A percentile compares a stretch with the other conserved stretches of the same genome.
phyloP scores from a whole-genome alignment of 2,888 invertebrate genomes.

The Pseudoips prasinana region DNA sequence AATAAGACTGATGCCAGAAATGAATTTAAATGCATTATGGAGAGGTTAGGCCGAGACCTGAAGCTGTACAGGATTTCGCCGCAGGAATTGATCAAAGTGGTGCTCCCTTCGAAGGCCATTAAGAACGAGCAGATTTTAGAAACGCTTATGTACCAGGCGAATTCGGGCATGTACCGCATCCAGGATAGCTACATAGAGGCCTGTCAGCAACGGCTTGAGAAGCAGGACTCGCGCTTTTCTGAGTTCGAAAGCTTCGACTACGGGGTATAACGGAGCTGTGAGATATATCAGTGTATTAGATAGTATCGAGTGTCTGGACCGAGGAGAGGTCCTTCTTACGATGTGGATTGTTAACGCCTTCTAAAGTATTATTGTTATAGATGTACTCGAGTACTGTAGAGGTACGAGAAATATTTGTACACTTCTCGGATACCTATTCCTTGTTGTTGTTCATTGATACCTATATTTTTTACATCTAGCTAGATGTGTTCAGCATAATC shows the following conservation, averaged over 20 bases:
- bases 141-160: slow-evolving; percentile 96
- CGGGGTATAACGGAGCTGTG: slow-evolving; percentile 83
- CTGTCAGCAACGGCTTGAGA: slow-evolving; percentile 92
- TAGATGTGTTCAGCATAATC: slow-evolving; percentile 77
- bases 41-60: slow-evolving; percentile 92
- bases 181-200: slow-evolving; percentile 94
- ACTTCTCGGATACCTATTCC: slow-evolving; percentile 77
- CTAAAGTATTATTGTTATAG: slow-evolving; percentile 80
- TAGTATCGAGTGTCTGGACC: slow-evolving; percentile 65
- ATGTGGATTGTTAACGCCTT: slow-evolving; percentile 76
- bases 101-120: slow-evolving; percentile 95
- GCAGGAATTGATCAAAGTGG: slow-evolving; percentile 95
- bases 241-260: slow-evolving; percentile 92
- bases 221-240: slow-evolving; percentile 93
- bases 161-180: slow-evolving; percentile 95
- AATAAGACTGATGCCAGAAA: slow-evolving; percentile 91
- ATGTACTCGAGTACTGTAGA: slow-evolving; percentile 72
- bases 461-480: slow-evolving; percentile 80
- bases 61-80: slow-evolving; percentile 95
- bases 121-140: slow-evolving; percentile 95
- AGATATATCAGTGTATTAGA: slow-evolving; percentile 79
- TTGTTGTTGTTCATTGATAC: slow-evolving; percentile 81
- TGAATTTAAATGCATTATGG: slow-evolving; percentile 97
- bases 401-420: slow-evolving; percentile 78
- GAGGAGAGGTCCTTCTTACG: slow-evolving; percentile 58